Evolutionary conservation across 2,888 invertebrate genomes (phyloP), one percentile per base, ranked within the genome.

Genomic region (Himalopsyche japonica): DNA sequence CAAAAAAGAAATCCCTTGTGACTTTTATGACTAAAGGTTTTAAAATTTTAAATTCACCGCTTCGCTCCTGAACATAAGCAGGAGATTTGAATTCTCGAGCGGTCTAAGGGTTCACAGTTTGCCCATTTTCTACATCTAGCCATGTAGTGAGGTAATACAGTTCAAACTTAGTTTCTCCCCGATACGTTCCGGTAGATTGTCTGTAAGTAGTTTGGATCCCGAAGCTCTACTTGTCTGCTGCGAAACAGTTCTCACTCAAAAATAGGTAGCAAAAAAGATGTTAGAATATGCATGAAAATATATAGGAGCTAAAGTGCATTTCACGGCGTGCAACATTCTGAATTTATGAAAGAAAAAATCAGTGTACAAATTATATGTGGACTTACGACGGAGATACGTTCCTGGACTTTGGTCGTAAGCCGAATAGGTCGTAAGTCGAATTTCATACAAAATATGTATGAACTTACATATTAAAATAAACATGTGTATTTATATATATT

Each of bases 81-180:
- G 81, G 81, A 64, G 70, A 81, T 81, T 81, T 81, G 64, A 81
- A 81, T 49, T 81, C 81, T 81, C 57, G 81, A 81, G 32, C 27
- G 81, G 57, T 81, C 32, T 34, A 48, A 32, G 70, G 37, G 64
- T 49, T 27, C 49, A 37, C 64, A 27, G 34, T 49, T 37, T 64
- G 37, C 70, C 70, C 70, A 70, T 70, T 70, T 57, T 70, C 70
- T 70, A 70, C 70, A 70, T 70, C 70, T 27, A 70, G 57, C 57
- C 57, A 57, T 57, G 57, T 57, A 57, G 57, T 57, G 70, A 37
- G 76, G 81, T 81, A 81, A 81, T 81, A 76, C 76, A 76, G 81
- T 81, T 81, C 81, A 70, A 81, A 81, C 81, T 81, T 81, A 76
- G 76, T 37, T 57, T 34, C 37, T 81, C 76, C 47, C 81, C 76